These are phyloP conservation scores for Actinernus sp. DNA, from an alignment of 92 coral and sea anemone species.

Conservation along the genomic window DNA sequence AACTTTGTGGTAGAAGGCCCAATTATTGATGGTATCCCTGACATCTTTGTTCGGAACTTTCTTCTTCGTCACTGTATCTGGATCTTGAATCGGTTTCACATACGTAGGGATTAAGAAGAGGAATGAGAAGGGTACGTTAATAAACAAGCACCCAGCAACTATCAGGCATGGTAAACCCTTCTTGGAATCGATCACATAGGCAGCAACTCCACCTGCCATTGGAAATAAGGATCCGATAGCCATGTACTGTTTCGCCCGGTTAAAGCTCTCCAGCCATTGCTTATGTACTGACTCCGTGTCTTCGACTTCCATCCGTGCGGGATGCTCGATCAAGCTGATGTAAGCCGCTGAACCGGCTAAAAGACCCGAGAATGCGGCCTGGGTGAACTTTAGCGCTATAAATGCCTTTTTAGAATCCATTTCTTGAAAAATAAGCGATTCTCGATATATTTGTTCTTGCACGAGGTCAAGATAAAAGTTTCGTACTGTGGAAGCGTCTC, in stretches of 20 bases:
- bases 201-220: slow-evolving; percentile 50
- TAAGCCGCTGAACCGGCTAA: slow-evolving; percentile 68
- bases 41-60: slow-evolving; percentile 48
- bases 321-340: slow-evolving; percentile 67
- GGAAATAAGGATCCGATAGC: slow-evolving; percentile 67
- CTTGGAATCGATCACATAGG: slow-evolving; percentile 38
- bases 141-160: slow-evolving; percentile 37
- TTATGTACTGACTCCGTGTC: slow-evolving; percentile 58
- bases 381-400: slow-evolving; percentile 46
- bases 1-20: slow-evolving; percentile 56
- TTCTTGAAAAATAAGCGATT: too few relatives aligned
- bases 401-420: slow-evolving; percentile 60
- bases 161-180: slow-evolving; percentile 66
- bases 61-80: slow-evolving; percentile 47
- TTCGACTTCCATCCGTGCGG: slow-evolving; percentile 68
- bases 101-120: slow-evolving; percentile 56
- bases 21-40: slow-evolving; percentile 56
- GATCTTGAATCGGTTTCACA: slow-evolving; percentile 55
- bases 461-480: too few relatives aligned
- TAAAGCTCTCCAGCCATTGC: slow-evolving; percentile 63
- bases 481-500: too few relatives aligned
- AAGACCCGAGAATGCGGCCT: slow-evolving; percentile 59
- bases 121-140: slow-evolving; percentile 60
- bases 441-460: too few relatives aligned
- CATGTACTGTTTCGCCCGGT: slow-evolving; percentile 60